Evolutionary conservation across 2,888 invertebrate species (phyloP), one percentile per base, ranked within the genome.

Genomic region (Agrochola lychnidis): DNA sequence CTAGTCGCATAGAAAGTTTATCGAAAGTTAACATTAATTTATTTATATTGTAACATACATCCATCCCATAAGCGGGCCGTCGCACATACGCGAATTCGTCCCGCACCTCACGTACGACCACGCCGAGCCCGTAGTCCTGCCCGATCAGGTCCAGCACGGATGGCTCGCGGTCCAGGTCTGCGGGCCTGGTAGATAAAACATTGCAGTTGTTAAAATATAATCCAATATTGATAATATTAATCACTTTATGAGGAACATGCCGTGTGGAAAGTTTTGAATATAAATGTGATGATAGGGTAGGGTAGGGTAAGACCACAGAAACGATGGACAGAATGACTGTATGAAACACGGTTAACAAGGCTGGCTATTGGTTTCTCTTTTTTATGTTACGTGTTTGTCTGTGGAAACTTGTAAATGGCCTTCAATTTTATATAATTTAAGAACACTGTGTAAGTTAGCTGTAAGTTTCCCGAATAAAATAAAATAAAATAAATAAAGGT

Each of bases 11-110:
- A 12, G 6, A 51, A 30, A 30, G 16, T 40, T 36, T 12, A 12
- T 10, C 22, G 22, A 22, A 62, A 42, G 22, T 64, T 16, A 14
- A 14, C n/a, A 45, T 48, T 9, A 19, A 51, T 48, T 40, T 19
- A 48, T 42, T n/a, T 4, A 36, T 12, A 22, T 36, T 25, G 22
- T 40, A 7, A 16, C 6, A 10, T 62, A 83, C 83, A 70, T 83
- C 81, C 84, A 84, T 72, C 14, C 83, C 83, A 19, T 73, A 74
- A 94, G 95, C 30, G 1, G 84, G 82, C 0, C 97, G 90, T 12
- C 97, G 91, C 0, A 97, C 90, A 73, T 93, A 96, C 63, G 96
- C 96, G 81, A 97, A 97, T 88, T 98, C 97, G 0, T 95, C 92
- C 0, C 92, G 89, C 59, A 96, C 93, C 66, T 97, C 96, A 56